Conservation (phyloP, 35 echinoderm and acorn worm genomes). For the Lytechinus pictus region DNA sequence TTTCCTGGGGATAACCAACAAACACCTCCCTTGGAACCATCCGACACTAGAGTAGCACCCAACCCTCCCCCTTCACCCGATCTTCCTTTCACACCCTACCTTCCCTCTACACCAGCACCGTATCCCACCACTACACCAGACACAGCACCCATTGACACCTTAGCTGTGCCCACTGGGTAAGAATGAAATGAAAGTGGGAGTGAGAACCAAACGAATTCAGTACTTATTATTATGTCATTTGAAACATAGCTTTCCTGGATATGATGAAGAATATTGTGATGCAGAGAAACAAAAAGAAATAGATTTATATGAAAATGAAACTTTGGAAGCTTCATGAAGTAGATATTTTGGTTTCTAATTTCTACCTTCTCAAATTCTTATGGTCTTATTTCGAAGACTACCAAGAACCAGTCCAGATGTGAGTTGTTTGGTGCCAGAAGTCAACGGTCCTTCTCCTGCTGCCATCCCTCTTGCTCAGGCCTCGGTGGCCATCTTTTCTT, state of each 20-base stretch:
- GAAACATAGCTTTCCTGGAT: too few relatives aligned
- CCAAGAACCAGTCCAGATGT: background rate
- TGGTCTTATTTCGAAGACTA: background rate
- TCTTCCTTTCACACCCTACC: too few relatives aligned
- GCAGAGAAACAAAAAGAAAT: too few relatives aligned
- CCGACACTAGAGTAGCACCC: background rate
- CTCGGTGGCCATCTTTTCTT: background rate
- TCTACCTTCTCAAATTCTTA: too few relatives aligned
- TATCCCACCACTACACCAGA: background rate
- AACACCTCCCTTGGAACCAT: background rate
- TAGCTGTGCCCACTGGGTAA: too few relatives aligned
- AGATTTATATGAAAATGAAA: too few relatives aligned
- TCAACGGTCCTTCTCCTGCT: background rate
- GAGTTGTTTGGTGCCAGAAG: background rate
- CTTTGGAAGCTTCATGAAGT: too few relatives aligned
- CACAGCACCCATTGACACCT: background rate
- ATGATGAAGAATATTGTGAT: too few relatives aligned
- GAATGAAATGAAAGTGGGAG: too few relatives aligned
- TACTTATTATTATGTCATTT: too few relatives aligned
- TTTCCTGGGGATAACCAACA: background rate
- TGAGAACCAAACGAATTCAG: too few relatives aligned
- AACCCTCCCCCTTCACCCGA: background rate
- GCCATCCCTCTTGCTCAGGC: background rate
- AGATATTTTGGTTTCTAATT: too few relatives aligned
- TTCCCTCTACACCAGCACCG: background rate